Percentiles rank a stretch among this genome's conserved stretches.
phyloP scores from a whole-genome alignment of 2,113 vertebrate genomes.

The Dromaius novaehollandiae region DNA sequence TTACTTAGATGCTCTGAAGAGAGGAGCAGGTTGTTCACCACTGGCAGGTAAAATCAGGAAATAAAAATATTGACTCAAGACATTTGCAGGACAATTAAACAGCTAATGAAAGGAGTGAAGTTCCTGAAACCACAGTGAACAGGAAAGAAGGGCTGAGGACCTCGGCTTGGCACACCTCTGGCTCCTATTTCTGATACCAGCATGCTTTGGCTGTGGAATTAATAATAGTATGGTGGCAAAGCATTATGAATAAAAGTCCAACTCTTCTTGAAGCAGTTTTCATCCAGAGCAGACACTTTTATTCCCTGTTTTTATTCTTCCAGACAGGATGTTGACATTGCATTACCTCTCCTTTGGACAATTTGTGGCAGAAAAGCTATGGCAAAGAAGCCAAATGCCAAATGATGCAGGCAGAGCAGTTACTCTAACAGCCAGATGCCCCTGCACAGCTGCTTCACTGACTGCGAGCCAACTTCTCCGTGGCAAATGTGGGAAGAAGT shows the following conservation, averaged over 20 bases:
- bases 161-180: neutral
- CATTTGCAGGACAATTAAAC: conserved; percentile 74
- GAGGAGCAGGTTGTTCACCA: conserved; percentile 58
- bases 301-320: neutral
- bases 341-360: conserved; percentile 4
- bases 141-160: conserved; percentile 46
- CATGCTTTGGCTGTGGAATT: neutral
- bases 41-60: conserved; percentile 76
- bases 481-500: neutral
- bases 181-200: neutral
- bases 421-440: rapidly evolving
- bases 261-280: conserved; percentile 22
- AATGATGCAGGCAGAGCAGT: neutral
- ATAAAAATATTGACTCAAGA: conserved; percentile 79
- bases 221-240: conserved; percentile 1
- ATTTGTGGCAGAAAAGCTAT: neutral
- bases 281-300: neutral
- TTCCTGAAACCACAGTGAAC: conserved; percentile 51
- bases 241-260: neutral
- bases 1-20: conserved; percentile 68
- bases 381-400: neutral
- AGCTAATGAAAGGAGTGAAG: conserved; percentile 71
- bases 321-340: neutral
- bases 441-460: neutral
- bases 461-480: neutral